A percentile compares a stretch with the other conserved stretches of the same genome.
These are phyloP conservation scores for Odocoileus hemionus DNA, from an alignment of 2,113 vertebrate genomes.

Conservation along the genomic window DNA sequence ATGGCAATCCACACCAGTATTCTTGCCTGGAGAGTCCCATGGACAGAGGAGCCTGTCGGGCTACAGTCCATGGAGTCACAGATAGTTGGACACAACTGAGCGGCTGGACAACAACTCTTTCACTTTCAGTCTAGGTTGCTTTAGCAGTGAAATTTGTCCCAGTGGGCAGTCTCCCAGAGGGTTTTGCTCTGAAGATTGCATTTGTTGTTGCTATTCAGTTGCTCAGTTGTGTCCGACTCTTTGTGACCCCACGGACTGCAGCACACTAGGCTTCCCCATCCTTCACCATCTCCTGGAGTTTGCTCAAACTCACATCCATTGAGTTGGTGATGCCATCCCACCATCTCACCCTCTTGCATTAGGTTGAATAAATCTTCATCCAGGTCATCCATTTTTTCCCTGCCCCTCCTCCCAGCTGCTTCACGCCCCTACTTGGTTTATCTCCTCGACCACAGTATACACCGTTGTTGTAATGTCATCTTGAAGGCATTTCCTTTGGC, in stretches of 20 bases:
- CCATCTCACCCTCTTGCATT: not conserved
- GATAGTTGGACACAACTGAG: not conserved
- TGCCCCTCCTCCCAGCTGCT: not conserved
- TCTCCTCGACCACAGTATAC: rapidly evolving
- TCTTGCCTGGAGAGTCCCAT: not conserved
- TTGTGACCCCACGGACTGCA: not conserved
- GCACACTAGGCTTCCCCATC: not conserved
- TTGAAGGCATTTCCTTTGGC: not conserved
- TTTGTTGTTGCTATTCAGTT: not conserved
- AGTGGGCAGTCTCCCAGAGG: not conserved
- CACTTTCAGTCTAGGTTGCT: not conserved
- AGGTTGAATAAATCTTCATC: not conserved
- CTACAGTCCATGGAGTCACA: not conserved
- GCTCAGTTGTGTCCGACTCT: not conserved
- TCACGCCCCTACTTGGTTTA: rapidly evolving
- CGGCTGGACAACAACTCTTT: not conserved
- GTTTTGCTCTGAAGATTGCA: not conserved
- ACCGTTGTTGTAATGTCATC: rapidly evolving
- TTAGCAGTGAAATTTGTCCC: not conserved
- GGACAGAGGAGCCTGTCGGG: not conserved
- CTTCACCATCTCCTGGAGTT: not conserved
- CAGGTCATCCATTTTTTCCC: not conserved
- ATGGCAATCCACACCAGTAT: not conserved
- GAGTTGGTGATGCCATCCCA: not conserved
- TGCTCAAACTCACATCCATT: not conserved